Evolutionary conservation across 1,140 invertebrate genomes (phyloP), one percentile per base, ranked within the genome.

Genomic region (Parasteatoda tepidariorum): DNA sequence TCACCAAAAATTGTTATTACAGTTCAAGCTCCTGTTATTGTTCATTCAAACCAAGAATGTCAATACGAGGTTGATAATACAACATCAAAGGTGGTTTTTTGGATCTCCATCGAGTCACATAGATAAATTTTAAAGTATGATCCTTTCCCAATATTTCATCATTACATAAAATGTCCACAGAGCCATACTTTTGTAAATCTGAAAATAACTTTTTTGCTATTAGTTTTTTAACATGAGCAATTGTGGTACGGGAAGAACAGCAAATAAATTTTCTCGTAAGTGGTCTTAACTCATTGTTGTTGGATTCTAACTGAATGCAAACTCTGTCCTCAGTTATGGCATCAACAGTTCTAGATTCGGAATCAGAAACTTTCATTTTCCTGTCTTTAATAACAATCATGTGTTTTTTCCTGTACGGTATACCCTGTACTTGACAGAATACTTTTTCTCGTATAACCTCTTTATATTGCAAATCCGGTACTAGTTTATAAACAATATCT

Each of bases 401-500:
- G 9, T 71, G 28, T 9, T 55, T 61, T 28, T 66, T 55, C 6
- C 59, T 34, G 31, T 66, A 83, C 3, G 81, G 62, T 33, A 75
- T 66, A 15, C 33, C 41, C 66, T 86, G 87, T 76, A 87, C 84
- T 2, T 85, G 83, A 75, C 89, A 90, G 71, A 88, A 89, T 31
- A 88, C 86, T 57, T 89, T 85, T 55, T 89, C 71, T 71, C 89
- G 71, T 41, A 88, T 87, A 88, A 90, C 89, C 85, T 90, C 90
- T 85, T 86, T 87, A 87, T 84, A 88, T 70, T 89, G 90, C 18
- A 91, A 81, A 4, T 88, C 88, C 3, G 90, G 90, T 28, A 90
- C 88, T 5, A 90, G 55, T 84, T 90, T 90, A 85, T 90, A 91
- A 3, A 91, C 90, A 70, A 91, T 85, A 81, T 89, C 88, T 83